These are phyloP conservation scores for Diarsia dahlii DNA, from an alignment of 2,888 invertebrate species.

Conservation along the genomic window DNA sequence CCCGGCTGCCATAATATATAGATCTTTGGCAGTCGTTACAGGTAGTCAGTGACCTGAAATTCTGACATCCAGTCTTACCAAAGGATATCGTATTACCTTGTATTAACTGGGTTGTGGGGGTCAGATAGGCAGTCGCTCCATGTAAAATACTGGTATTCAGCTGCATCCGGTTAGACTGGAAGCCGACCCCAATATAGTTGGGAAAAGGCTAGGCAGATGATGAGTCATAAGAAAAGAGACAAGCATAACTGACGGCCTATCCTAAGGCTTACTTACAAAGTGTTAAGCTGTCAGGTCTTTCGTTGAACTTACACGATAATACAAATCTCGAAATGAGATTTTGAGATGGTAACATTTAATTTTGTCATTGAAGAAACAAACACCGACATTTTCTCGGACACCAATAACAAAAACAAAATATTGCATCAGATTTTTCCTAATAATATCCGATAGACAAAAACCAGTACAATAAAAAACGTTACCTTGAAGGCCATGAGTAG, in stretches of 20 bases:
- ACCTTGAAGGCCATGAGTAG: conserved; percentile 13
- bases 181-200: too few species aligned
- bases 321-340: neutral
- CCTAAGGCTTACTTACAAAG: neutral
- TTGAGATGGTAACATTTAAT: neutral
- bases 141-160: too few species aligned
- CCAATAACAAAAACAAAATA: conserved; percentile 1
- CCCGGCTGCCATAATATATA: too few species aligned
- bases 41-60: too few species aligned
- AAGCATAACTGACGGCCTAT: too few species aligned
- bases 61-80: too few species aligned
- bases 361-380: neutral
- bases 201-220: too few species aligned
- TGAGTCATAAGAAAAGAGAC: neutral
- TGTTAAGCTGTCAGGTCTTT: neutral
- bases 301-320: conserved; percentile 3
- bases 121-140: too few species aligned
- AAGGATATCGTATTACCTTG: too few species aligned
- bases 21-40: too few species aligned
- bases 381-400: neutral
- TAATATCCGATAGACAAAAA: neutral
- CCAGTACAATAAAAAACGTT: conserved; percentile 10
- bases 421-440: conserved; percentile 29
- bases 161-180: too few species aligned
- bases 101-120: too few species aligned